Evolutionary conservation across 1,140 invertebrate species (phyloP), one percentile per base, ranked within the genome.

Genomic region (Drosophila lacteicornis): DNA sequence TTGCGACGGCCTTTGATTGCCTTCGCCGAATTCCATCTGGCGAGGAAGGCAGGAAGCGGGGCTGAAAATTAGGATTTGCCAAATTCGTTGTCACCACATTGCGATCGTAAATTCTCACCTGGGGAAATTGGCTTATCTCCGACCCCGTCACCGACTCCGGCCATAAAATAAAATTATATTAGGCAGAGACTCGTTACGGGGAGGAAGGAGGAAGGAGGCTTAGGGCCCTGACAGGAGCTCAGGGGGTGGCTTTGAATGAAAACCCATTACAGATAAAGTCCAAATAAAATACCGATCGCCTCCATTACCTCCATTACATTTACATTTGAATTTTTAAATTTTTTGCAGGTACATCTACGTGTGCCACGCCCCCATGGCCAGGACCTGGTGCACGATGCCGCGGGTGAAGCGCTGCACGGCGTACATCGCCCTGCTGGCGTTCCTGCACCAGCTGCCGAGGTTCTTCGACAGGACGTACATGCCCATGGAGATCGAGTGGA

Each of bases 341-440:
- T 8, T 9, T 12, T 51, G 0, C 79, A 93, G 92, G 68, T 98
- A 98, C 93, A 97, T 98, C 69, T 98, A 98, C 93, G 97, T 98
- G 0, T 98, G 97, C 85, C 97, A 98, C 92, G 96, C 97, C 4
- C 96, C 97, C 2, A 94, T 96, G 65, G 97, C 97, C 0, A 94
- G 95, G 69, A 96, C 95, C 25, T 98, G 97, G 95, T 98, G 97
- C 92, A 98, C 97, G 0, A 96, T 98, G 94, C 95, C 96, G 0
- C 94, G 96, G 4, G 97, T 98, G 2, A 95, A 96, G 77, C 96
- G 96, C 70, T 96, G 96, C 71, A 95, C 97, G 4, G 94, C 95
- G 27, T 95, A 95, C 90, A 97, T 98, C 51, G 95, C 95, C 33
- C 79, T 97, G 33, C 92, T 96, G 8, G 96, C 97, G 0, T 94